These are phyloP conservation scores for Trichoplusia ni DNA, from an alignment of 1,140 invertebrate species.

Conservation along the genomic window DNA sequence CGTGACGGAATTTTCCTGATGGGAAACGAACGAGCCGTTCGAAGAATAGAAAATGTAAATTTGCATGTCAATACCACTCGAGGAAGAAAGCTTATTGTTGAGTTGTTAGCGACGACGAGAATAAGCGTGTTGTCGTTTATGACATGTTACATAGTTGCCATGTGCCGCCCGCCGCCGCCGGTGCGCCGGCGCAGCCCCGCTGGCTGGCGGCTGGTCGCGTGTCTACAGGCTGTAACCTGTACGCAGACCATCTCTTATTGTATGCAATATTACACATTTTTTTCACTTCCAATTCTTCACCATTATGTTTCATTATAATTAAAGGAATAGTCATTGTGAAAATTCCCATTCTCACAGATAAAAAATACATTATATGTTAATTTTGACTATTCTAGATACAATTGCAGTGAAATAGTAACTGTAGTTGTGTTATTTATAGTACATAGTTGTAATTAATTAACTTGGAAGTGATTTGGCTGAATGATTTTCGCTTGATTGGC, in stretches of 20 bases:
- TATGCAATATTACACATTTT: conserved; percentile 53
- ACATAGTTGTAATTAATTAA: neutral
- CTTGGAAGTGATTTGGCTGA: conserved; percentile 9
- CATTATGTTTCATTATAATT: conserved; percentile 52
- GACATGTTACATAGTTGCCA: neutral
- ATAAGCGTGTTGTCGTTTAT: neutral
- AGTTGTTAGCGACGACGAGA: neutral
- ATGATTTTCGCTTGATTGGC: conserved; percentile 3
- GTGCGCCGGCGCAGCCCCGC: neutral
- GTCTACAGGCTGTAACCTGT: conserved; percentile 13
- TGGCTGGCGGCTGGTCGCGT: conserved; percentile 16
- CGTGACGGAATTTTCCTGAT: neutral
- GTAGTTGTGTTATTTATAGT: conserved; percentile 12
- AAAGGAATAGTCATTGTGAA: conserved; percentile 55
- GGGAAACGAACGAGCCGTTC: neutral
- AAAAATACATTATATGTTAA: conserved; percentile 59
- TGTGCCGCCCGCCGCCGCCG: neutral
- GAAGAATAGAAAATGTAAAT: neutral
- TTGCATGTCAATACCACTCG: neutral
- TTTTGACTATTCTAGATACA: conserved; percentile 49
- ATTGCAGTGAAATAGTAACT: conserved; percentile 35
- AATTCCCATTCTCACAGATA: conserved; percentile 54
- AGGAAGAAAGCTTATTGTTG: neutral
- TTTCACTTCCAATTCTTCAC: conserved; percentile 42
- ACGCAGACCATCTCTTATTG: conserved; percentile 44